These are phyloP conservation scores for Phaedon cochleariae DNA, from an alignment of 2,888 invertebrate species.

Conservation along the genomic window DNA sequence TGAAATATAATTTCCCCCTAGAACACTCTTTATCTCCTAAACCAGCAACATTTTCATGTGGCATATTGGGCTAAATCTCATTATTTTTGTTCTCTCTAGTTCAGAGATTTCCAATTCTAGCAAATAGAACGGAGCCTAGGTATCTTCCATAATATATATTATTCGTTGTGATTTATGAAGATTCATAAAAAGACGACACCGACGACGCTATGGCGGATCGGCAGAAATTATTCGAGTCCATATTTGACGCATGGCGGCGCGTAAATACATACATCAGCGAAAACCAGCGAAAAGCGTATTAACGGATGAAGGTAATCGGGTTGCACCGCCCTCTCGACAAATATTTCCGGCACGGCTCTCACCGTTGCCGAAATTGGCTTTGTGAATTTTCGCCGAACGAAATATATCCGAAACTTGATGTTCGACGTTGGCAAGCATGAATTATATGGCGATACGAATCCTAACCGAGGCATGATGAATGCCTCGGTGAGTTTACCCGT, in stretches of 20 bases:
- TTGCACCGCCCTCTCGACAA: conserved; percentile 48
- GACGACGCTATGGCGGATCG: conserved; percentile 45
- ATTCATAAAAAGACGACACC: neutral
- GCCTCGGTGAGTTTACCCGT: conserved; percentile 7
- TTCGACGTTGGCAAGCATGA: conserved; percentile 12
- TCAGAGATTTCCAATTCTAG: too few species aligned
- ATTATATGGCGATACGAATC: conserved; percentile 19
- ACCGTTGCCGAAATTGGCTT: conserved; percentile 39
- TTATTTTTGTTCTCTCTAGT: too few species aligned
- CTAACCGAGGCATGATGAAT: conserved; percentile 12
- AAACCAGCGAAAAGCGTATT: conserved; percentile 54
- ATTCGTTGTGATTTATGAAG: neutral
- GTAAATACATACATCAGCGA: conserved; percentile 61
- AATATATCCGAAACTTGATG: conserved; percentile 29
- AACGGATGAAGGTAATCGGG: conserved; percentile 56
- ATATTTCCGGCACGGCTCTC: conserved; percentile 44
- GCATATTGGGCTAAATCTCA: too few species aligned
- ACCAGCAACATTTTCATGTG: too few species aligned
- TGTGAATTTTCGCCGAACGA: conserved; percentile 38
- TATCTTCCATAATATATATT: too few species aligned
- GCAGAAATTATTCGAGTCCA: conserved; percentile 57
- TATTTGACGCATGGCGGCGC: conserved; percentile 59
- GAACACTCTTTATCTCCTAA: too few species aligned
- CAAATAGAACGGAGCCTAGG: too few species aligned
- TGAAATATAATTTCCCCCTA: too few species aligned